Base-by-base conservation (phyloP, 2,797 vertebrate genomes). In the Kryptolebias ocellatus region DNA sequence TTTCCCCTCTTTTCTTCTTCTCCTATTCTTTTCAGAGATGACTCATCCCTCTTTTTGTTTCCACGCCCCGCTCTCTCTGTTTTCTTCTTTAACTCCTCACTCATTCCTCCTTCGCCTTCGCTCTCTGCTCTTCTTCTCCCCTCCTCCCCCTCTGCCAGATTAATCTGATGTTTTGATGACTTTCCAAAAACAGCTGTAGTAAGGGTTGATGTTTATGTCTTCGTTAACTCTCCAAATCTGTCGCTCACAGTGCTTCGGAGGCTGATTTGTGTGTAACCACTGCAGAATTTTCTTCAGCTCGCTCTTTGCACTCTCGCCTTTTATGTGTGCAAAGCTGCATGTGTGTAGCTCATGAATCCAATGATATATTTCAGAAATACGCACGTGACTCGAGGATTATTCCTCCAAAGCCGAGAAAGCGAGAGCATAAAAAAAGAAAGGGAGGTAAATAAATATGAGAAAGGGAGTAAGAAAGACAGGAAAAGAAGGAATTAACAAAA, bases 381-480 rank as follows among this genome's bases (percentile, higher is more conserved):
- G 56, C 64, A 83, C 60, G 81, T 90, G 89, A 88, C 76, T 84
- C 53, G 12, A 64, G 83, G 87, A 90, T 90, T 88, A 87, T 87
- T 79, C 83, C 79, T 53, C 76, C 77, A 85, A 85, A 83, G 76
- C 73, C 56, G 59, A 53, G 60, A 29, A 61, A 45, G 56, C 7
- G 46, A 62, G 50, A 24, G 55, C 42, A 56, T 31, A 16, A 60
- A 34, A 24, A 45, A 2, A 67, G 60, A 58, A 53, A 74, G 53
- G 2, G 50, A 52, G 54, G 57, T 5, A 70, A 53, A 28, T 55
- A 65, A 50, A 62, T 3, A 16, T 42, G 39, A 74, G 64, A 17
- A 29, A 37, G 53, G 4, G 45, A n/a, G 61, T 0, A 31, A 75
- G 64, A 46, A 66, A 64, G 65, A 46, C 29, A 55, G 7, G 27